phyloP scores from a whole-genome alignment of 2,888 invertebrate species.

The Macaria notata region DNA sequence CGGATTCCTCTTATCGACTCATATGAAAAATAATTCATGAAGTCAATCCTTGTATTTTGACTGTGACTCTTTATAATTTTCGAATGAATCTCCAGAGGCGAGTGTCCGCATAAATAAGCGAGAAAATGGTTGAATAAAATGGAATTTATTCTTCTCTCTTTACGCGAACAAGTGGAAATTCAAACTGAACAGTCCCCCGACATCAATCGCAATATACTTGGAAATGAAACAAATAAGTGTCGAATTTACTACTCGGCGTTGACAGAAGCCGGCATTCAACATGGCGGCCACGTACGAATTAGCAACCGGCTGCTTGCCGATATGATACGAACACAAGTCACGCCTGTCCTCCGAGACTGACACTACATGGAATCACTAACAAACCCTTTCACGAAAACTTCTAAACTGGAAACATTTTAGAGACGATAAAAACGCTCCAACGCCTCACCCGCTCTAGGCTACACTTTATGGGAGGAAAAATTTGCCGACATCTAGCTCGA shows the following conservation, averaged over 20 bases:
- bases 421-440: background rate
- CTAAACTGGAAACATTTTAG: slow-evolving; percentile 1
- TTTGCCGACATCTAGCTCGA: slow-evolving; percentile 5
- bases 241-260: slow-evolving; percentile 13
- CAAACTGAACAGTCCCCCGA: slow-evolving; percentile 24
- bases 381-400: slow-evolving; percentile 27
- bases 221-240: slow-evolving; percentile 19
- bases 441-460: background rate
- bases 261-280: slow-evolving; percentile 14
- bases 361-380: slow-evolving; percentile 42
- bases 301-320: slow-evolving; percentile 31
- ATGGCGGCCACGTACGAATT: slow-evolving; percentile 33
- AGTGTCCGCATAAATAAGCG: slow-evolving; percentile 15
- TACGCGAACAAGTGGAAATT: slow-evolving; percentile 24
- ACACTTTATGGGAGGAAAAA: slow-evolving; percentile 1
- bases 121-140: slow-evolving; percentile 18
- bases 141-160: slow-evolving; percentile 17
- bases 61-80: slow-evolving; percentile 6
- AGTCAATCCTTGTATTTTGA: too few species aligned
- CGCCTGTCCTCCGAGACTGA: slow-evolving; percentile 34
- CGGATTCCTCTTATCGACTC: too few species aligned
- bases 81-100: slow-evolving; percentile 12
- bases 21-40: too few species aligned
- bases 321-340: slow-evolving; percentile 41
- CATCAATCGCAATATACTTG: slow-evolving; percentile 20